Base-by-base conservation (phyloP, 2,888 invertebrate species). In the Idaea aversata region DNA sequence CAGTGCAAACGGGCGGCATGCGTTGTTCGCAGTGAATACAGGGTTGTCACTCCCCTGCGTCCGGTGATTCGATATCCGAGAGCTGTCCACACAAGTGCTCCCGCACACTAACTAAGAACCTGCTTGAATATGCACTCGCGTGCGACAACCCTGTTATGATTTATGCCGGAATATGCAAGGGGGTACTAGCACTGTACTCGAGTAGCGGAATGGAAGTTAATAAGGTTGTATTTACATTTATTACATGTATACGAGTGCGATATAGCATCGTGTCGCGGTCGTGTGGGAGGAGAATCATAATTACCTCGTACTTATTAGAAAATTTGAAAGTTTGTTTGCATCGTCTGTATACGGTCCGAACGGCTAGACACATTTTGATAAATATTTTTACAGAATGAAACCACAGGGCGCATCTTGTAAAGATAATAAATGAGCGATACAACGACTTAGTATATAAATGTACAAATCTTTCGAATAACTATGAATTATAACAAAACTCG, bases 61-160 rank as follows among this genome's bases (percentile, higher is more conserved):
- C 59, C 25, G 34, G 25, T 16, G 78, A 82, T 82, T 82, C 77
- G 81, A 81, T 82, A 81, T 82, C 75, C 75, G 73, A 72, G 79
- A 75, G 73, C 67, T 73, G 81, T 77, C 77, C 79, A 73, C 77
- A 76, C 76, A 75, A 80, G 77, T 77, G 81, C 75, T 77, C 77
- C 73, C 73, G 74, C 70, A 72, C 76, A 74, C 75, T 75, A 74
- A 75, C 75, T 72, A 78, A 80, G 77, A 72, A 72, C 72, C 70
- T 73, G 71, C 76, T 78, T 74, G 73, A 77, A 79, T 82, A 77
- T 82, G 77, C 78, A 78, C 75, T 78, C 76, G 75, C 74, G 72
- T 72, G 68, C 72, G 75, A 69, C 73, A 78, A 77, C 75, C 75
- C 75, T 77, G 61, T 47, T 47, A 47, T 47, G 47, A 47, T 47